phyloP scores from a whole-genome alignment of 2,113 vertebrate species.

The Dipodomys merriami region DNA sequence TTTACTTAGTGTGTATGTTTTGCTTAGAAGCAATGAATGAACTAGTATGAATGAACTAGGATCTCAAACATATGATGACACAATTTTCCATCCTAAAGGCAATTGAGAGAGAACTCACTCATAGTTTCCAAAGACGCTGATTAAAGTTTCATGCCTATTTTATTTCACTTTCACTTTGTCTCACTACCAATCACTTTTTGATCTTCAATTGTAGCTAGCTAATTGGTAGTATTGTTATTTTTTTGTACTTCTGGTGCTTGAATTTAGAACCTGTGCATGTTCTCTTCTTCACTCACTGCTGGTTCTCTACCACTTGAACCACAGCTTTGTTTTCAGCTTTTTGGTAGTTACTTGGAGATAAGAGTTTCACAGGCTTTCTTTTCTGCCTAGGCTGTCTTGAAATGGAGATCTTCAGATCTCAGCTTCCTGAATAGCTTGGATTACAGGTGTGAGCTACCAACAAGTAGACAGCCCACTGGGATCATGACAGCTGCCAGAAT shows the following conservation, averaged over 20 bases:
- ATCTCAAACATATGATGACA: constrained; percentile 49
- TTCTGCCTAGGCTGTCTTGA: too few relatives aligned
- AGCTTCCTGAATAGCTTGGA: too few relatives aligned
- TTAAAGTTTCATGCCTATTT: constrained; percentile 67
- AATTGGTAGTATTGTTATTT: constrained; percentile 2
- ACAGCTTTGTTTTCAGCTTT: too few relatives aligned
- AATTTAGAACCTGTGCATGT: too few relatives aligned
- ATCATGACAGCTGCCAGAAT: neutral
- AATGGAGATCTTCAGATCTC: too few relatives aligned
- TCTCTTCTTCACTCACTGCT: too few relatives aligned
- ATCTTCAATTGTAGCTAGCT: constrained; percentile 10
- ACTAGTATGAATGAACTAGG: constrained; percentile 38
- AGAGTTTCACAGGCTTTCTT: too few relatives aligned
- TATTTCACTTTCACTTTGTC: constrained; percentile 67
- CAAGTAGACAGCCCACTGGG: too few relatives aligned
- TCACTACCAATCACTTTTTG: constrained; percentile 35
- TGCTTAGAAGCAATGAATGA: constrained; percentile 18
- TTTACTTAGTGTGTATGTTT: neutral
- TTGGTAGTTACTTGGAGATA: too few relatives aligned
- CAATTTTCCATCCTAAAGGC: constrained; percentile 50
- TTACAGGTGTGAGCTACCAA: too few relatives aligned
- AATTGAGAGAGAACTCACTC: constrained; percentile 65
- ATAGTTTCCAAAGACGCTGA: constrained; percentile 52
- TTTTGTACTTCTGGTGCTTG: too few relatives aligned
- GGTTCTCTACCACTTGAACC: too few relatives aligned